Percentiles rank a stretch among this genome's conserved stretches.
These are phyloP conservation scores for Drosophila robusta DNA, from an alignment of 2,888 invertebrate species.

Conservation along the genomic window DNA sequence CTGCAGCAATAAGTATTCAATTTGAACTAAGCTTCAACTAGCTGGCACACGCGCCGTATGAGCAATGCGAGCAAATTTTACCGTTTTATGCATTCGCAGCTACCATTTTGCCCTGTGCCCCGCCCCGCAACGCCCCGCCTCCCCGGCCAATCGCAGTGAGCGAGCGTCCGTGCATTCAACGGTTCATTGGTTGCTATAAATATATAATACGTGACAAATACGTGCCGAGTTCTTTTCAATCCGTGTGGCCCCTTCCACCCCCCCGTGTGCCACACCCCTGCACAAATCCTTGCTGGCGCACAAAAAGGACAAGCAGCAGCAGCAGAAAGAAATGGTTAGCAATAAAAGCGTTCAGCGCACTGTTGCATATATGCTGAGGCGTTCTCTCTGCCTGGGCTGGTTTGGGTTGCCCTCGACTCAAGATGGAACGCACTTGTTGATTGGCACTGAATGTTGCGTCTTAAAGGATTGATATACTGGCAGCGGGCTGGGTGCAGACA, in stretches of 20 bases:
- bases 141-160: background rate
- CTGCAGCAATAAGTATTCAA: slow-evolving; percentile 66
- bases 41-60: slow-evolving; percentile 69
- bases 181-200: slow-evolving; percentile 81
- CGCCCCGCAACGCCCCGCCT: background rate
- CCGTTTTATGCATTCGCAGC: slow-evolving; percentile 69
- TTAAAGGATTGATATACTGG: slow-evolving; percentile 76
- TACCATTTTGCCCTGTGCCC: slow-evolving; percentile 21
- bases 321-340: slow-evolving; percentile 71
- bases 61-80: slow-evolving; percentile 66
- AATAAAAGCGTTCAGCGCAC: slow-evolving; percentile 78
- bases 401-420: slow-evolving; percentile 35
- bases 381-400: background rate
- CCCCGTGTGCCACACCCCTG: background rate
- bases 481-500: slow-evolving; percentile 10
- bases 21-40: slow-evolving; percentile 71
- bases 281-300: slow-evolving; percentile 71
- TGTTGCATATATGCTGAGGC: slow-evolving; percentile 63
- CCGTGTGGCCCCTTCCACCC: slow-evolving; percentile 38
- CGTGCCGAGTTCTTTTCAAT: slow-evolving; percentile 80
- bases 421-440: slow-evolving; percentile 80
- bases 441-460: slow-evolving; percentile 80
- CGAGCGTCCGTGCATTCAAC: slow-evolving; percentile 70
- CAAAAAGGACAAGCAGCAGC: slow-evolving; percentile 38
- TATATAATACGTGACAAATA: slow-evolving; percentile 80